These are phyloP conservation scores for Drosophila punjabiensis DNA, from an alignment of 1,140 invertebrate genomes.

Conservation along the genomic window DNA sequence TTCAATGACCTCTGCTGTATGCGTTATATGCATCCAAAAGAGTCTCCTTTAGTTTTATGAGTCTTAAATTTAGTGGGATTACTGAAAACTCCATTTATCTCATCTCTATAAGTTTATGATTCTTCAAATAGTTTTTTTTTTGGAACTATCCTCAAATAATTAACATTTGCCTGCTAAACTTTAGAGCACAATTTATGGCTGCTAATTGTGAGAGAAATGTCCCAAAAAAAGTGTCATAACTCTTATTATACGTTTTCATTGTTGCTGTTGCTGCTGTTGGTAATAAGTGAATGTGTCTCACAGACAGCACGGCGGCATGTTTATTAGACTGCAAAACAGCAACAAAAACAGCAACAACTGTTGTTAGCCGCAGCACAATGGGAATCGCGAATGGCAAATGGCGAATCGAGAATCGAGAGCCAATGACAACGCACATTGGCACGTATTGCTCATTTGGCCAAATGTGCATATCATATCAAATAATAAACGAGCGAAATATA, in stretches of 20 bases:
- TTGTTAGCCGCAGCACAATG: slow-evolving; percentile 47
- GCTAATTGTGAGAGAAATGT: slow-evolving; percentile 30
- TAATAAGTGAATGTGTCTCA: slow-evolving; percentile 48
- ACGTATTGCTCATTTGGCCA: slow-evolving; percentile 42
- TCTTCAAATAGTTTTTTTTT: background rate
- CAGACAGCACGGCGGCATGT: slow-evolving; percentile 69
- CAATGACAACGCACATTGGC: slow-evolving; percentile 63
- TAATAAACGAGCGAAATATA: slow-evolving; percentile 7
- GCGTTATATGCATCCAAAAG: background rate
- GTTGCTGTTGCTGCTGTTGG: slow-evolving; percentile 25
- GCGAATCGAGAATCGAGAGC: slow-evolving; percentile 19
- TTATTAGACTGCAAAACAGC: slow-evolving; percentile 63
- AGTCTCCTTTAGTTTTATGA: slow-evolving; percentile 17
- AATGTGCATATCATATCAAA: slow-evolving; percentile 45
- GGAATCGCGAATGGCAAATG: slow-evolving; percentile 24
- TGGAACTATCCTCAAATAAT: background rate
- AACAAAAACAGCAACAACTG: slow-evolving; percentile 42
- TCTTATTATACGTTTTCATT: slow-evolving; percentile 19
- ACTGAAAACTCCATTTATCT: background rate
- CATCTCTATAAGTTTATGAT: background rate
- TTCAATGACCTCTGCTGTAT: slow-evolving; percentile 9
- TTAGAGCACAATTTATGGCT: background rate
- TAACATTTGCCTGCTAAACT: slow-evolving; percentile 24
- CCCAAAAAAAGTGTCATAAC: slow-evolving; percentile 32
- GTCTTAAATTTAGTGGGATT: slow-evolving; percentile 21